These are phyloP conservation scores for Anaspis maculata DNA, from an alignment of 2,888 invertebrate genomes.

Conservation along the genomic window DNA sequence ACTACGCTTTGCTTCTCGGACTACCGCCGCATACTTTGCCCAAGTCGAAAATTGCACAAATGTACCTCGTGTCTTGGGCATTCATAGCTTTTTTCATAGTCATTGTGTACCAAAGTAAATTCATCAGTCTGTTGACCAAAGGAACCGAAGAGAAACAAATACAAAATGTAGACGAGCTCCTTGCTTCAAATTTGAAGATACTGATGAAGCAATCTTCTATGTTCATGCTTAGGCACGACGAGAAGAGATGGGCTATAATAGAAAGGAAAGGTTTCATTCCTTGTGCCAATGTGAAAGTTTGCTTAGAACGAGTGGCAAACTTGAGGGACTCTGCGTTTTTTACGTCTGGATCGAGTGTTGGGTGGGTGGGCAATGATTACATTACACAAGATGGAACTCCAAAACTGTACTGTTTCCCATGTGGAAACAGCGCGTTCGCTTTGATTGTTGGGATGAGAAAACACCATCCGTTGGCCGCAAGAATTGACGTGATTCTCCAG, in stretches of 20 bases:
- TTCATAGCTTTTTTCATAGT: not conserved
- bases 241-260: not conserved
- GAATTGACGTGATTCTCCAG: too few species aligned
- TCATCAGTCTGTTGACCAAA: not conserved
- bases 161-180: not conserved
- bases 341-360: not conserved
- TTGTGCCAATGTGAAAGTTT: not conserved
- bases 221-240: not conserved
- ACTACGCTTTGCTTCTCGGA: not conserved
- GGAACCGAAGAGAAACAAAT: not conserved
- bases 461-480: too few species aligned
- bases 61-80: not conserved
- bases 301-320: not conserved
- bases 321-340: not conserved
- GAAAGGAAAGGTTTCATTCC: not conserved
- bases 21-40: not conserved
- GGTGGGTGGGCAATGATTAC: too few species aligned
- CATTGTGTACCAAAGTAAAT: not conserved
- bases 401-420: too few species aligned
- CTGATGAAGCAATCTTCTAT: not conserved
- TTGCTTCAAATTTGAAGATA: not conserved
- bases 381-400: too few species aligned
- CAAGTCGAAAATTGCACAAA: not conserved
- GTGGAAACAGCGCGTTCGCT: too few species aligned
- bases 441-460: too few species aligned